A percentile compares a stretch with the other conserved stretches of the same genome.
Evolutionary conservation across 2,888 invertebrate species (phyloP).

Genomic region (Sphinx pinastri): DNA sequence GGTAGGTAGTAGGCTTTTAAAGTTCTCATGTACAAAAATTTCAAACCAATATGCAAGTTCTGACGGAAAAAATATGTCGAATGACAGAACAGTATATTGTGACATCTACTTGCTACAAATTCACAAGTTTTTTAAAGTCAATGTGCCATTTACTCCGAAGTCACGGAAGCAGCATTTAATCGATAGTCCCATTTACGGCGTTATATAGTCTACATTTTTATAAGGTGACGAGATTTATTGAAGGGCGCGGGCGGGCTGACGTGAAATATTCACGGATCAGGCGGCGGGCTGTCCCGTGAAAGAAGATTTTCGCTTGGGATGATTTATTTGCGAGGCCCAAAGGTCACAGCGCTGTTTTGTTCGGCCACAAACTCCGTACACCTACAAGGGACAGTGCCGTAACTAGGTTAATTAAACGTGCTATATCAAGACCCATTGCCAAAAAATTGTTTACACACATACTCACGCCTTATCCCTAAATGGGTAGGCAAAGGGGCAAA

Average conservation of each 20-base stretch:
- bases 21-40: too few relatives aligned
- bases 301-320: slow-evolving; percentile 56
- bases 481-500: too few relatives aligned
- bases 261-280: slow-evolving; percentile 72
- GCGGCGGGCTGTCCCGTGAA: slow-evolving; percentile 54
- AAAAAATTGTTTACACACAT: too few relatives aligned
- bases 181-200: slow-evolving; percentile 29
- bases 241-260: slow-evolving; percentile 47
- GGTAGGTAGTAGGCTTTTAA: too few relatives aligned
- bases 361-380: slow-evolving; percentile 21
- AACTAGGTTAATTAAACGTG: slow-evolving; percentile 7
- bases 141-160: background rate
- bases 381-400: slow-evolving; percentile 19
- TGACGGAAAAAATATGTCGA: too few relatives aligned
- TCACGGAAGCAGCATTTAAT: slow-evolving; percentile 13
- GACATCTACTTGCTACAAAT: background rate
- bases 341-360: slow-evolving; percentile 29
- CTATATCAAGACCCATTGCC: background rate
- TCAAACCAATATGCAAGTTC: too few relatives aligned
- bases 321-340: slow-evolving; percentile 56
- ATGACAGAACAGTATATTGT: too few relatives aligned
- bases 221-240: slow-evolving; percentile 63
- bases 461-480: too few relatives aligned
- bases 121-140: background rate
- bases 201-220: slow-evolving; percentile 48